Conservation (phyloP, 2,888 invertebrate genomes). For the Ophraella communa region DNA sequence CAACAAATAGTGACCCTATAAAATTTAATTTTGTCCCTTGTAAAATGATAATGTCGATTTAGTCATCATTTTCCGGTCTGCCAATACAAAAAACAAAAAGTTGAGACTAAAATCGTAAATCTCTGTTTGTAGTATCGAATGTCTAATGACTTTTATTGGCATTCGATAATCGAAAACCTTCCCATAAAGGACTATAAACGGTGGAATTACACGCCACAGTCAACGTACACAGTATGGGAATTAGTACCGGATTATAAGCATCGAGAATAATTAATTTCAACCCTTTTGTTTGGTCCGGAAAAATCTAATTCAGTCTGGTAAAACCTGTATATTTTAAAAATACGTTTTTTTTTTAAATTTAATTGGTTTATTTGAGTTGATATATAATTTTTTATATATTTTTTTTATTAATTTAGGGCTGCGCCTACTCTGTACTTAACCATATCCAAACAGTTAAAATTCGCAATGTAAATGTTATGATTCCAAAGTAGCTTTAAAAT, state of each 20-base stretch:
- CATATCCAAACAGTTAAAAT: background rate
- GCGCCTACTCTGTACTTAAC: background rate
- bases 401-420: background rate
- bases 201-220: slow-evolving; percentile 1
- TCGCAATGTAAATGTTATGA: slow-evolving; percentile 7
- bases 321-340: too few relatives aligned
- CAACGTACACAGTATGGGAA: background rate
- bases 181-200: slow-evolving; percentile 1
- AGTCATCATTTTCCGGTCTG: slow-evolving; percentile 2
- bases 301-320: too few relatives aligned
- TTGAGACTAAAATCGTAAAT: slow-evolving; percentile 7
- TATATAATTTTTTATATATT: too few relatives aligned
- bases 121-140: background rate
- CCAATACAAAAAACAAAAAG: background rate
- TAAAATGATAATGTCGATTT: background rate
- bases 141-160: slow-evolving; percentile 1
- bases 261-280: too few relatives aligned
- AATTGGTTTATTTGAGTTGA: background rate
- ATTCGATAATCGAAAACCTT: slow-evolving; percentile 3
- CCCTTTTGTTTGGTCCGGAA: too few relatives aligned
- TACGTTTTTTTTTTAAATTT: too few relatives aligned
- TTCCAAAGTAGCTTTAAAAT: slow-evolving; percentile 3
- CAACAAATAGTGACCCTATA: background rate
- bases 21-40: background rate
- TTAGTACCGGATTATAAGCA: background rate